phyloP scores from a whole-genome alignment of 92 coral and sea anemone genomes.

The Phenganax marumi region DNA sequence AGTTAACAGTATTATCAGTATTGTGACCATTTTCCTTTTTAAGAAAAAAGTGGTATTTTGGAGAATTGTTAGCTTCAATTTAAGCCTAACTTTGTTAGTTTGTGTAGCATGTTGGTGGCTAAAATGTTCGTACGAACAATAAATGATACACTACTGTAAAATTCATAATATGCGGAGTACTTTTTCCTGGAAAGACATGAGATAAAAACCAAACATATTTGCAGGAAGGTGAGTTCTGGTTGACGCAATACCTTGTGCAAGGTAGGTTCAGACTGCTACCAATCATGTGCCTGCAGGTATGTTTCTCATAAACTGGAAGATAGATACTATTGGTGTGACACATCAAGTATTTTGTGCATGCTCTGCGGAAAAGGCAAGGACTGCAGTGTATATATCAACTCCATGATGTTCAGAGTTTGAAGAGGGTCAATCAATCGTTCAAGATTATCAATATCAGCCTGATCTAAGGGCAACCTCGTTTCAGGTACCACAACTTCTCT shows the following conservation, averaged over 20 bases:
- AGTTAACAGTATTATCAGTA: too few relatives aligned
- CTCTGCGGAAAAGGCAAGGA: slow-evolving; percentile 6
- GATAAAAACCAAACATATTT: not conserved
- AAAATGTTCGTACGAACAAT: not conserved
- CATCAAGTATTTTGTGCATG: not conserved
- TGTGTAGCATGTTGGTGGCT: not conserved
- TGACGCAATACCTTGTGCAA: too few relatives aligned
- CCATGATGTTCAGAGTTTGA: slow-evolving; percentile 15
- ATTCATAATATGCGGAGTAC: not conserved
- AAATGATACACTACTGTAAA: too few relatives aligned
- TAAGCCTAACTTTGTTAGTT: not conserved
- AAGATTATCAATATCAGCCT: not conserved
- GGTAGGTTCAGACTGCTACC: too few relatives aligned
- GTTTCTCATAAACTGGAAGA: too few relatives aligned
- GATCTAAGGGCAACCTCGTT: not conserved
- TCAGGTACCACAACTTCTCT: not conserved
- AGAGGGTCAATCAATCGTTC: not conserved
- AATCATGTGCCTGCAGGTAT: too few relatives aligned
- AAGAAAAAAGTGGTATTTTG: not conserved
- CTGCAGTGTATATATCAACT: slow-evolving; percentile 4
- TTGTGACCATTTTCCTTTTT: not conserved
- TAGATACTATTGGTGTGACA: too few relatives aligned
- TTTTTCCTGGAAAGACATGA: not conserved
- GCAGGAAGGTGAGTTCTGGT: too few relatives aligned
- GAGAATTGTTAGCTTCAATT: not conserved